Conservation (phyloP, 2,888 invertebrate genomes). For the Xestobium rufovillosum region DNA sequence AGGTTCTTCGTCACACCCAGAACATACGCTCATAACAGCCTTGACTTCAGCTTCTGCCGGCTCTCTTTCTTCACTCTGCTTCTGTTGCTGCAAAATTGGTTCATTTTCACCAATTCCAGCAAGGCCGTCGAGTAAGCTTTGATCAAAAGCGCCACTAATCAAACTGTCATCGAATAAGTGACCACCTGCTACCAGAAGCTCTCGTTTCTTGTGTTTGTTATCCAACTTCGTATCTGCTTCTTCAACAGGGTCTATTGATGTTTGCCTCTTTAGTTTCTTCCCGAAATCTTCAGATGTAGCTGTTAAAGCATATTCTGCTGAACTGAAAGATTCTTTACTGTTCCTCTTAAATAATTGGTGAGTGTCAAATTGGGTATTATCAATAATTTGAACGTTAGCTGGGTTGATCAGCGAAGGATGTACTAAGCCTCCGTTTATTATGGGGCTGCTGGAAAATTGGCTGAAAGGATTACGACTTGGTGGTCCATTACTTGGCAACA, state of each 20-base stretch:
- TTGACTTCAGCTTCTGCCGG: conserved; percentile 78
- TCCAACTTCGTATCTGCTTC: too few relatives aligned
- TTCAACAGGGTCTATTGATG: conserved; percentile 17
- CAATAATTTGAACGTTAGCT: conserved; percentile 57
- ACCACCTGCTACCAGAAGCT: conserved; percentile 59
- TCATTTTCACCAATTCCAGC: conserved; percentile 63
- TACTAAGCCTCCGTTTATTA: conserved; percentile 33
- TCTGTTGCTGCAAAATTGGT: conserved; percentile 52
- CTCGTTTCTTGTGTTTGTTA: conserved; percentile 55
- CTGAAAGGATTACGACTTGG: conserved; percentile 18
- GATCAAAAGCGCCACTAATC: conserved; percentile 38
- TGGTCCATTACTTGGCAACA: conserved; percentile 8
- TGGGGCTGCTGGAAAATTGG: conserved; percentile 21
- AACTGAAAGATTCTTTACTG: conserved; percentile 4
- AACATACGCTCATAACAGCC: conserved; percentile 71
- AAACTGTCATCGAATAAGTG: conserved; percentile 59
- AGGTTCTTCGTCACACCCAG: conserved; percentile 67
- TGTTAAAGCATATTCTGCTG: background rate
- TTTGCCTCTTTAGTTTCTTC: conserved; percentile 24
- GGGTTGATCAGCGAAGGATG: conserved; percentile 47
- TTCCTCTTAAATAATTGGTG: conserved; percentile 49
- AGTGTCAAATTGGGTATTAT: conserved; percentile 41
- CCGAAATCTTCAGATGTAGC: conserved; percentile 20
- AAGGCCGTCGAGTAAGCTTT: conserved; percentile 55
- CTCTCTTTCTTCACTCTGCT: conserved; percentile 63